phyloP scores from a whole-genome alignment of 2,888 invertebrate species.

The Andrena praecox region DNA sequence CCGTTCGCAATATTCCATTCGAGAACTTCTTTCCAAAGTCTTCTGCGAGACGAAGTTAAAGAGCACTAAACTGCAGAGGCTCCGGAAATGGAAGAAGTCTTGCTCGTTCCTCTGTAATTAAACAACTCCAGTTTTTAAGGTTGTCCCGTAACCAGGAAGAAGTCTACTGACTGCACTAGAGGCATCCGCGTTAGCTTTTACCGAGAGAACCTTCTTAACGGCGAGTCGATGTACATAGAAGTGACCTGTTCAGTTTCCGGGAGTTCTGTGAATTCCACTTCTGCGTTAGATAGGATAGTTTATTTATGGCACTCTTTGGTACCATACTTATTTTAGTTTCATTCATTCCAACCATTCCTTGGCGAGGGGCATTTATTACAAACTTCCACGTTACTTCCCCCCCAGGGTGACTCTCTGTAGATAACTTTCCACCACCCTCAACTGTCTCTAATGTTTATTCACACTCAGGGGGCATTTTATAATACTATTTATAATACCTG shows the following conservation, averaged over 20 bases:
- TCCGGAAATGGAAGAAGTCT: neutral
- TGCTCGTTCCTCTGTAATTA: neutral
- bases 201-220: too few relatives aligned
- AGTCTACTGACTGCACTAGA: too few relatives aligned
- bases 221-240: too few relatives aligned
- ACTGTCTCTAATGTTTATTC: neutral
- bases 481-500: neutral
- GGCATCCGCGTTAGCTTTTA: neutral
- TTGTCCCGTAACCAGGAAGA: neutral
- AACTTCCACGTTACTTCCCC: too few relatives aligned
- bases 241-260: too few relatives aligned
- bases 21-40: too few relatives aligned
- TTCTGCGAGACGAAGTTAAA: neutral
- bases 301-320: constrained; percentile 34
- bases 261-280: too few relatives aligned
- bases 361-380: neutral
- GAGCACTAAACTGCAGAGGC: neutral
- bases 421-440: neutral
- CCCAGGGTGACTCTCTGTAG: too few relatives aligned
- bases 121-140: neutral
- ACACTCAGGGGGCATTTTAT: neutral
- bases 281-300: constrained; percentile 9
- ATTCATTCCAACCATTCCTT: constrained; percentile 22
- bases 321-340: constrained; percentile 30
- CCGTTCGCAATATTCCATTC: too few relatives aligned